Base-by-base conservation (phyloP, 2,797 vertebrate genomes). In the Ctenopoma kingsleyae region DNA sequence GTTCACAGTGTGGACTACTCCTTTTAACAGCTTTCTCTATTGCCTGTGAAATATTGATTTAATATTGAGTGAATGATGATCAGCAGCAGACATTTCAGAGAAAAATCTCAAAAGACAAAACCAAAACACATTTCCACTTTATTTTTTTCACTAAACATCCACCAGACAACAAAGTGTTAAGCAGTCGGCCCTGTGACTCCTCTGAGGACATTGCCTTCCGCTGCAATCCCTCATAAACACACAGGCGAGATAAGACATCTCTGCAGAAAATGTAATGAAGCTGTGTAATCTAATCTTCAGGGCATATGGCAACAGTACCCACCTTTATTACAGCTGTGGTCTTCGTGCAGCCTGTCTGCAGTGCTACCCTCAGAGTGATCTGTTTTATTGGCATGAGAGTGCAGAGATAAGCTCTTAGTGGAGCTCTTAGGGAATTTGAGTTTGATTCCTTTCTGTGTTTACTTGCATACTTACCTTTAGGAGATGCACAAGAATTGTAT, bases 151-250 rank as follows among this genome's bases (percentile, higher is more conserved):
- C 4, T 2, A 49, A 56, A 77, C 51, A 61, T 75, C 50, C 51
- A 51, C 16, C 35, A 53, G 55, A 40, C 23, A 61, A 49, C 48
- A 62, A 66, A 59, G 38, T 50, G 44, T 62, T 78, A 78, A 78
- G 51, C 36, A 44, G 44, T 54, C 12, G 6, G 20, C 32, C 35
- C 36, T 36, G 54, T 56, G 20, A 73, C 20, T 51, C 67, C 55
- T 58, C 19, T 2, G 71, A 67, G 70, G 76, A 70, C 50, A 62
- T 13, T 49, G 69, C 72, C 75, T 71, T 87, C 78, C 30, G 16
- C 64, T 71, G 71, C 64, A 55, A 66, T 53, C 32, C 15, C 64
- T 85, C 72, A 87, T 85, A 80, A 91, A 89, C 74, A 76, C 79
- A 30, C 30, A 51, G 61, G 10, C 23, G 50, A 53, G 81, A 89